phyloP scores from a whole-genome alignment of 2,113 vertebrate species.

The Ancistrus triradiatus region DNA sequence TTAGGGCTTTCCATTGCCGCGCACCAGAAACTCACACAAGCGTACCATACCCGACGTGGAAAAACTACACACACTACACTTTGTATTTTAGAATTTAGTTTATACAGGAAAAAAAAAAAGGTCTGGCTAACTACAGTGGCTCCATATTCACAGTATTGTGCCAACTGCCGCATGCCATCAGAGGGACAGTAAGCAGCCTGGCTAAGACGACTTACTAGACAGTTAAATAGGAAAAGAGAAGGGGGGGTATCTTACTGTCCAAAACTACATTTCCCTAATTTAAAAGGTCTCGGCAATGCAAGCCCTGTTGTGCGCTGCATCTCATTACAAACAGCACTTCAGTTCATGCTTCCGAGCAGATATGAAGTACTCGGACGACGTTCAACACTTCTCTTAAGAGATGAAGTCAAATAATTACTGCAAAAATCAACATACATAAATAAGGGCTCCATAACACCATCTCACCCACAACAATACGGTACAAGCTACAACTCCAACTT shows the following conservation, averaged over 20 bases:
- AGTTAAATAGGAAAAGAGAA: slow-evolving; percentile 37
- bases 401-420: slow-evolving; percentile 20
- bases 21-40: slow-evolving; percentile 4
- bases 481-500: neutral
- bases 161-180: slow-evolving; percentile 54
- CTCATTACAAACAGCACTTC: slow-evolving; percentile 55
- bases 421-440: slow-evolving; percentile 8
- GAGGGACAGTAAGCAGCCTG: slow-evolving; percentile 52
- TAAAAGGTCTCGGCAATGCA: slow-evolving; percentile 68
- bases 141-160: slow-evolving; percentile 76
- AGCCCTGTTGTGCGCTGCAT: slow-evolving; percentile 65
- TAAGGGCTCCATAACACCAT: slow-evolving; percentile 14
- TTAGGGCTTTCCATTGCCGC: slow-evolving; percentile 8
- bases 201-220: slow-evolving; percentile 62
- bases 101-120: slow-evolving; percentile 68
- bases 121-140: slow-evolving; percentile 71
- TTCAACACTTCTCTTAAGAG: slow-evolving; percentile 51
- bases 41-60: slow-evolving; percentile 39
- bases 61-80: slow-evolving; percentile 52
- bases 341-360: slow-evolving; percentile 54
- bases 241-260: slow-evolving; percentile 44
- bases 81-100: slow-evolving; percentile 61
- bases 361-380: slow-evolving; percentile 46
- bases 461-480: slow-evolving; percentile 17
- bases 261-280: slow-evolving; percentile 53